phyloP scores from a whole-genome alignment of 1,140 invertebrate species.

The Bombus huntii region DNA sequence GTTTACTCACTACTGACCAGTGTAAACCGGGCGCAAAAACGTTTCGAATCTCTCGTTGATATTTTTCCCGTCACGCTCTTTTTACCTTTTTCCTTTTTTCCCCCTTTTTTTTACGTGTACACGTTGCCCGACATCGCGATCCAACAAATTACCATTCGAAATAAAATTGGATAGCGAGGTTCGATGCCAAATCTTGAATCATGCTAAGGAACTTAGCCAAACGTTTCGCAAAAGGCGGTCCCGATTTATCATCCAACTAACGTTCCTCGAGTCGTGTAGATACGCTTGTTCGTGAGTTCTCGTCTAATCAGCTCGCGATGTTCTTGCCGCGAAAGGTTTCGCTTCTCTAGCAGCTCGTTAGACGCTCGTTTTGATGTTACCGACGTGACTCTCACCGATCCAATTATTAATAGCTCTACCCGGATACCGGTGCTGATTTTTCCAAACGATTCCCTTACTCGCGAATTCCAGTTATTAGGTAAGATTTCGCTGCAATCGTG shows the following conservation, averaged over 20 bases:
- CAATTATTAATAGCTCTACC: slow-evolving; percentile 68
- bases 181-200: slow-evolving; percentile 10
- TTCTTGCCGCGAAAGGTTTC: too few relatives aligned
- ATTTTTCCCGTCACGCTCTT: background rate
- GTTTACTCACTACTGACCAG: slow-evolving; percentile 17
- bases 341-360: too few relatives aligned
- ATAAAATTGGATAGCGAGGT: background rate
- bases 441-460: background rate
- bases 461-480: background rate
- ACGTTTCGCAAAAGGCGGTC: slow-evolving; percentile 48
- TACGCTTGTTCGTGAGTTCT: slow-evolving; percentile 72
- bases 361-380: too few relatives aligned
- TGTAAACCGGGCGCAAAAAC: background rate
- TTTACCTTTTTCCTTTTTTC: background rate
- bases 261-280: slow-evolving; percentile 58
- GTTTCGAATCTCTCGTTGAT: background rate
- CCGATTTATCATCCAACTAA: slow-evolving; percentile 68
- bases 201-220: background rate
- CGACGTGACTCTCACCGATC: background rate
- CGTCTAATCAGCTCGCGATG: slow-evolving; percentile 64
- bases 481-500: background rate
- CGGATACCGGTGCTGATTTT: background rate
- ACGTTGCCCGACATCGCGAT: background rate
- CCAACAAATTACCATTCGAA: background rate
- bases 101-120: background rate